Conservation (phyloP, 2,888 invertebrate genomes). For the Phlogophora meticulosa region DNA sequence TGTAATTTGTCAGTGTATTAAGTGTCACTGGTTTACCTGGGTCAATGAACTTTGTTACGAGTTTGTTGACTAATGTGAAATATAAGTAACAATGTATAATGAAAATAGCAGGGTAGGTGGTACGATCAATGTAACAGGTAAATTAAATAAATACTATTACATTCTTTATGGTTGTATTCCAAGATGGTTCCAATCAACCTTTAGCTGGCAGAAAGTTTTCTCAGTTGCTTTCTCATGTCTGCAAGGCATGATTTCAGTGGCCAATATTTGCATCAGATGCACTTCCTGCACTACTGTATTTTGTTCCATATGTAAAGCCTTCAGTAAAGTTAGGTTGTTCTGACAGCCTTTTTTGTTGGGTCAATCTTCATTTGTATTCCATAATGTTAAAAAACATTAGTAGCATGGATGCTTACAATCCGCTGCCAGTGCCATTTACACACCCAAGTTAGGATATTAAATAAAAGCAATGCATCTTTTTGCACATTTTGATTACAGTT, state of each 20-base stretch:
- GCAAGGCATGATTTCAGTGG: background rate
- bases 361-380: too few species aligned
- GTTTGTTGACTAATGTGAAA: conserved; percentile 25
- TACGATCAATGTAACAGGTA: background rate
- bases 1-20: conserved; percentile 6
- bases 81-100: conserved; percentile 4
- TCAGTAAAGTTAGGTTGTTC: background rate
- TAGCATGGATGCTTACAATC: background rate
- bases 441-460: background rate
- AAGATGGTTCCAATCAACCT: background rate
- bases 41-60: conserved; percentile 25
- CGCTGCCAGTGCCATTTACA: background rate
- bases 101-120: background rate
- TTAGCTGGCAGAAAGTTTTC: background rate
- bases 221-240: background rate
- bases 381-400: too few species aligned
- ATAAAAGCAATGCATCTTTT: background rate
- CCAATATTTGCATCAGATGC: background rate
- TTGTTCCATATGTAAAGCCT: background rate
- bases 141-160: conserved; percentile 9
- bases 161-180: background rate
- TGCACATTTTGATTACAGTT: conserved; percentile 61
- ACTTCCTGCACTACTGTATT: background rate
- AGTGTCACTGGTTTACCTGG: background rate
- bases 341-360: background rate